Base-by-base conservation (phyloP, 2,113 vertebrate species). In the Neolamprologus hecqui region DNA sequence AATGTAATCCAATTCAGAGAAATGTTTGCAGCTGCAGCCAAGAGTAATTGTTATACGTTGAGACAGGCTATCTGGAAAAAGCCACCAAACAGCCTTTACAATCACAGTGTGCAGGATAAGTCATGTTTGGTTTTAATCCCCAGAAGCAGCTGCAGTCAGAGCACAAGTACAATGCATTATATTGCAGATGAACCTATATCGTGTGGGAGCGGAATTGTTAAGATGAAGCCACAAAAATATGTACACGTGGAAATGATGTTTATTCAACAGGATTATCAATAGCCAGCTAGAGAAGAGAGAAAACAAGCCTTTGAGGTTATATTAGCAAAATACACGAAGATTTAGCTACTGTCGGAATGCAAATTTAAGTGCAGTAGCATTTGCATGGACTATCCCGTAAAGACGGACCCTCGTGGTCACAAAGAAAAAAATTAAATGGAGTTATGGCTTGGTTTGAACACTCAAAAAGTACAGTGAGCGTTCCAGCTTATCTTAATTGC, bases 101-200 rank as follows among this genome's bases (percentile, higher is more conserved):
- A 88, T 93, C 87, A 12, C 91, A 81, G 89, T 63, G n/a, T 57
- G 89, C 85, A 70, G 93, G 87, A 90, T 94, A 84, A 95, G 89
- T 90, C 88, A 82, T 93, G 92, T 94, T 94, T 90, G 91, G 86
- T 82, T 93, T 90, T 94, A 95, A 94, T 96, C 93, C 86, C 89
- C 91, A 65, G 87, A 86, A 77, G 85, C 86, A 83, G 88, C 90
- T 58, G 80, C 82, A 89, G 89, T 84, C 85, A 26, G 79, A 93
- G 79, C 90, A 85, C 81, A 79, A 53, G 81, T 49, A 84, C 75
- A 85, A 84, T 90, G 84, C 35, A 21, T 86, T 93, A 89, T 81
- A 57, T 13, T 55, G 81, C 80, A 86, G 81, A 88, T 88, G 82
- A 90, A 90, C 90, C 84, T 91, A 57, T 37, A 55, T 58, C 21